These are phyloP conservation scores for Phaethon lepturus DNA, from an alignment of 2,113 vertebrate species.

Conservation along the genomic window DNA sequence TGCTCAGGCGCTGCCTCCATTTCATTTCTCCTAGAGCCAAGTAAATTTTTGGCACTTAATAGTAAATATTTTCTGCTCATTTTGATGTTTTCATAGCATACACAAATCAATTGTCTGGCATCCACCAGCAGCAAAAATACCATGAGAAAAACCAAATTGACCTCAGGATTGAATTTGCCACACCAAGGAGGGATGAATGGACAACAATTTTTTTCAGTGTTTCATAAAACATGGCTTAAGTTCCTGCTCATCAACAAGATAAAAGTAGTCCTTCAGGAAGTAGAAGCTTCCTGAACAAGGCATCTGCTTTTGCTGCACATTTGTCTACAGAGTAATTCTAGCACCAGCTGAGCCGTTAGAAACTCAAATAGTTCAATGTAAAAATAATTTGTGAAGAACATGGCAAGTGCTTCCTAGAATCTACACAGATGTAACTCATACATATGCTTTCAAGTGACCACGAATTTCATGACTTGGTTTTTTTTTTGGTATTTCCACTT, in stretches of 20 bases:
- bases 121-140: neutral
- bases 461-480: neutral
- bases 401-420: neutral
- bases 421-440: neutral
- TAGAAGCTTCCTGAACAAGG: neutral
- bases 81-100: neutral
- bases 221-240: neutral
- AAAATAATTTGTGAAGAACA: neutral
- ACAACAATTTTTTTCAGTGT: neutral
- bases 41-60: neutral
- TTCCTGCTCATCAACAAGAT: neutral
- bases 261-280: neutral
- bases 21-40: neutral
- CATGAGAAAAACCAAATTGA: neutral
- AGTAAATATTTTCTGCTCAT: neutral
- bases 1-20: neutral
- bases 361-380: neutral
- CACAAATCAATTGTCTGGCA: neutral
- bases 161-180: neutral
- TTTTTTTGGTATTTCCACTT: neutral
- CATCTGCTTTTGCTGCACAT: neutral
- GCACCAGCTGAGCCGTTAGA: neutral
- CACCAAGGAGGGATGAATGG: neutral
- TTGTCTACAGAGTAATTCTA: neutral
- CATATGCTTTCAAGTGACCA: neutral